phyloP scores from a whole-genome alignment of 2,888 invertebrate species.

The Aradus depressus region DNA sequence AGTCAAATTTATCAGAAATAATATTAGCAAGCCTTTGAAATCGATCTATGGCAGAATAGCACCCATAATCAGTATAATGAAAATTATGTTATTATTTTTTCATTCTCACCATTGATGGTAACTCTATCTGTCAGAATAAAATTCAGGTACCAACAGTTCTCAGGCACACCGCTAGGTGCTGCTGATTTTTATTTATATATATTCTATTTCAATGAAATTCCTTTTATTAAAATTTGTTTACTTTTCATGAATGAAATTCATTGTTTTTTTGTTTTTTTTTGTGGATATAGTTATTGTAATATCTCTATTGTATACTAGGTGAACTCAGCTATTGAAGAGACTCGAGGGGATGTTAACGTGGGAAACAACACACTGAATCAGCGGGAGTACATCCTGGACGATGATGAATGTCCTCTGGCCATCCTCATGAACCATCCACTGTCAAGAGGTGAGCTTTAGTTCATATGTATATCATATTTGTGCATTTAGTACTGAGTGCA shows the following conservation, averaged over 20 bases:
- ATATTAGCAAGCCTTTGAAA: too few species aligned
- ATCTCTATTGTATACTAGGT: conserved; percentile 34
- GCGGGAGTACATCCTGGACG: conserved; percentile 86
- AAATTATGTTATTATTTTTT: too few species aligned
- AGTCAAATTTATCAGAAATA: too few species aligned
- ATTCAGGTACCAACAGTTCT: too few species aligned
- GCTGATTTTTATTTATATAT: too few species aligned
- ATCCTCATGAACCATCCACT: conserved; percentile 83
- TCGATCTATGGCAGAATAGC: too few species aligned
- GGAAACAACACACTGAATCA: conserved; percentile 44
- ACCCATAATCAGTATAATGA: too few species aligned
- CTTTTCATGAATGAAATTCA: not conserved
- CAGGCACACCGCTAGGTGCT: too few species aligned
- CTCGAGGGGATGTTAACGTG: conserved; percentile 38
- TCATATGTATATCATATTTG: too few species aligned
- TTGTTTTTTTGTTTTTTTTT: not conserved
- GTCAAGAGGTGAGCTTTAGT: conserved; percentile 77
- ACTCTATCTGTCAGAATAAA: too few species aligned
- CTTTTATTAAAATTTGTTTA: not conserved
- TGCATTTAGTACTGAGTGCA: too few species aligned
- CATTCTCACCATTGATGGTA: too few species aligned
- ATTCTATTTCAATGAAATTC: not conserved
- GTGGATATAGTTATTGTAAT: not conserved
- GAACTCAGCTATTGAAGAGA: conserved; percentile 34
- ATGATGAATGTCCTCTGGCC: conserved; percentile 93